Conservation (phyloP, 2,797 vertebrate species). For the Chaetodon trifasciatus region DNA sequence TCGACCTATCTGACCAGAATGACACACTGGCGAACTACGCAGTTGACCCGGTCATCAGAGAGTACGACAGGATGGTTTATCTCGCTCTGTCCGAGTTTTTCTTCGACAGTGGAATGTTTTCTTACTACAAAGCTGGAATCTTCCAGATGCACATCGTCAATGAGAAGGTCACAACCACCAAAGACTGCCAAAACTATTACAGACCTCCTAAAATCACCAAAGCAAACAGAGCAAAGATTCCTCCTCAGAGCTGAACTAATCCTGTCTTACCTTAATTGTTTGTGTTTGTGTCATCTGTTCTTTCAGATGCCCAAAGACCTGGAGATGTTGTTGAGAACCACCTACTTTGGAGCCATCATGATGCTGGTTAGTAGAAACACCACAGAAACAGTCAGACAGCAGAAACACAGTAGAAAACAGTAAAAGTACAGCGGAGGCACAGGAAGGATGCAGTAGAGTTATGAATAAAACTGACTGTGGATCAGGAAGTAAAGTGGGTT, state of each 20-base stretch:
- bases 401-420: not conserved
- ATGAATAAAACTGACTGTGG: too few relatives aligned
- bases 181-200: not conserved
- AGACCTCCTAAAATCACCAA: not conserved
- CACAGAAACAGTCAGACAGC: slow-evolving; percentile 46
- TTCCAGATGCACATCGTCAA: slow-evolving; percentile 88
- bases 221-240: not conserved
- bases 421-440: not conserved
- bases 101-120: slow-evolving; percentile 93
- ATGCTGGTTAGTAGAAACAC: slow-evolving; percentile 86
- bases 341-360: slow-evolving; percentile 92
- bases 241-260: not conserved
- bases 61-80: slow-evolving; percentile 95
- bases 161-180: slow-evolving; percentile 84
- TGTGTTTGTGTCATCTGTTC: not conserved
- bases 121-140: slow-evolving; percentile 90
- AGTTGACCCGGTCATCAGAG: slow-evolving; percentile 87
- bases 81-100: slow-evolving; percentile 95
- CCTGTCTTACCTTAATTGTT: not conserved
- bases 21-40: slow-evolving; percentile 86
- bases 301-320: slow-evolving; percentile 93
- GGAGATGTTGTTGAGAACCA: slow-evolving; percentile 92
- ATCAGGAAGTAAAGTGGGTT: too few relatives aligned
- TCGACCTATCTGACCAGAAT: slow-evolving; percentile 80
- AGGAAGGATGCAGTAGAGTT: too few relatives aligned